phyloP scores from a whole-genome alignment of 2,888 invertebrate genomes.

The Lacanobia oleracea region DNA sequence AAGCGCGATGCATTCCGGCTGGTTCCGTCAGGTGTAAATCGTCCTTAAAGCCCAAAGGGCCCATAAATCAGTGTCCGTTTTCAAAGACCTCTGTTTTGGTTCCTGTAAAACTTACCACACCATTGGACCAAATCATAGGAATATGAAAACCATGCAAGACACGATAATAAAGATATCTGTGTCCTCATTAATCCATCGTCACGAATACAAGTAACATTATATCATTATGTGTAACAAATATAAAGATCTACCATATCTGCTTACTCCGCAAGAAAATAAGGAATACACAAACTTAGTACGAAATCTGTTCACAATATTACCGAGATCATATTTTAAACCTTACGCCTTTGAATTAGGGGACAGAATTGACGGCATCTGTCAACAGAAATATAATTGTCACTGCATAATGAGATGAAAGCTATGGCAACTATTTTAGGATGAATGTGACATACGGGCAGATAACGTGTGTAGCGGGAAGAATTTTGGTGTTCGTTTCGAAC shows the following conservation, averaged over 20 bases:
- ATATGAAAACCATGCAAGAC: neutral
- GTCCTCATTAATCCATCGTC: slow-evolving; percentile 34
- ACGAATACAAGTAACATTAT: slow-evolving; percentile 36
- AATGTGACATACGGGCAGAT: slow-evolving; percentile 68
- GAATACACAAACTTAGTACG: slow-evolving; percentile 55
- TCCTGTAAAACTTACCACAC: neutral
- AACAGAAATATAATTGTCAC: slow-evolving; percentile 84
- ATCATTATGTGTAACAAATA: slow-evolving; percentile 30
- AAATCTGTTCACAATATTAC: slow-evolving; percentile 60
- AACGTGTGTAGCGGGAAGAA: neutral
- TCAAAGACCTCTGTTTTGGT: slow-evolving; percentile 1
- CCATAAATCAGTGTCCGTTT: neutral
- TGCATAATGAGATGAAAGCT: slow-evolving; percentile 88
- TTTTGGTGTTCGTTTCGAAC: neutral
- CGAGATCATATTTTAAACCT: slow-evolving; percentile 76
- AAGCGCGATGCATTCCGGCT: neutral
- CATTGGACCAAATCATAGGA: neutral
- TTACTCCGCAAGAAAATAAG: slow-evolving; percentile 47
- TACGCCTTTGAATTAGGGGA: slow-evolving; percentile 77
- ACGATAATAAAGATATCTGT: neutral
- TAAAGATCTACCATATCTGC: slow-evolving; percentile 53
- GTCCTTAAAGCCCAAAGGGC: neutral
- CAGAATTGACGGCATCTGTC: slow-evolving; percentile 82
- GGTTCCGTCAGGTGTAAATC: neutral
- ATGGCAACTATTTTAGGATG: slow-evolving; percentile 82